phyloP scores from a whole-genome alignment of 2,888 invertebrate species.

The Hypercompe scribonia region DNA sequence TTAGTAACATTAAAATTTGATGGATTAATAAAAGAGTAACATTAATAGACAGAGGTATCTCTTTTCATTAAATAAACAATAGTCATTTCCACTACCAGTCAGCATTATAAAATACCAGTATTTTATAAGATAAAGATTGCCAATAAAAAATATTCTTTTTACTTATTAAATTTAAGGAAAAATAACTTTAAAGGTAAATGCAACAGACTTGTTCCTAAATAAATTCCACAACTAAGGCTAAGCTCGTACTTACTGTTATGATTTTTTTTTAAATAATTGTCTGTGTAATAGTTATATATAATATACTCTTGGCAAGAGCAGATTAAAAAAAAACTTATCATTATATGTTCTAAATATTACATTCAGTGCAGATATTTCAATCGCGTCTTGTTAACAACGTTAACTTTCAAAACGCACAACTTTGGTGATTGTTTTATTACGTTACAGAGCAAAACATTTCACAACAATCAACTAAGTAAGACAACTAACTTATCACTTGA shows the following conservation, averaged over 20 bases:
- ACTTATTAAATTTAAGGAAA: neutral
- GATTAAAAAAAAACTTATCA: neutral
- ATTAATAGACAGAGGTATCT: too few species aligned
- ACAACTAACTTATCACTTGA: conserved; percentile 63
- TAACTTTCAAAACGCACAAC: neutral
- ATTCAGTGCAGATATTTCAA: neutral
- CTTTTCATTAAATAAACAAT: neutral
- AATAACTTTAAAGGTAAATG: neutral
- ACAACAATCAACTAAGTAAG: too few species aligned
- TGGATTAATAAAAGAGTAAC: too few species aligned
- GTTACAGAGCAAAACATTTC: neutral
- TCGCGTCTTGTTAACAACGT: neutral
- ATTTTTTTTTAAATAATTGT: neutral
- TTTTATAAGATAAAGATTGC: neutral
- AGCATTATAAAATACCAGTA: neutral
- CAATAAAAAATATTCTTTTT: too few species aligned
- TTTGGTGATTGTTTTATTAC: neutral
- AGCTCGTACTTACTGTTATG: neutral
- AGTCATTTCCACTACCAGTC: neutral
- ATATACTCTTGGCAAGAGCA: neutral
- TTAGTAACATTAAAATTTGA: too few species aligned
- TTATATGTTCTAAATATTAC: neutral
- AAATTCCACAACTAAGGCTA: neutral
- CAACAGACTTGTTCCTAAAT: neutral
- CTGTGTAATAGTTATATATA: neutral